Evolutionary conservation across 1,140 invertebrate genomes (phyloP), one percentile per base, ranked within the genome.

Genomic region (Coptotermes formosanus): DNA sequence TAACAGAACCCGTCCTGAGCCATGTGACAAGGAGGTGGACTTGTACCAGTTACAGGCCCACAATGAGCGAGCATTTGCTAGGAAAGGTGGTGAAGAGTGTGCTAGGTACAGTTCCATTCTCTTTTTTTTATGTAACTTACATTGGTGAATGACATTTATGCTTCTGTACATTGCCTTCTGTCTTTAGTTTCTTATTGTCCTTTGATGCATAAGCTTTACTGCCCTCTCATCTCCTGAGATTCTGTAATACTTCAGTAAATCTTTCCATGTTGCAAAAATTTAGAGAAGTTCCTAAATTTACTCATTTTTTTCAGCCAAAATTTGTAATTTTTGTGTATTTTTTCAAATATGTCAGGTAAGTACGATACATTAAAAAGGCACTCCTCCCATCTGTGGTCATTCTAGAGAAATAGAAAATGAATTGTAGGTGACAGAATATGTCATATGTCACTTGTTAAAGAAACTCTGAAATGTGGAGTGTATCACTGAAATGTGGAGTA

Each of bases 1-100:
- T 88, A 96, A 96, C 87, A 93, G 96, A 87, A 97, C 96, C 0
- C 92, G 94, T 81, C 95, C 95, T 1, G 93, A 95, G 87, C 94
- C 96, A 2, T 97, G 96, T 89, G 96, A 97, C 90, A 93, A 95
- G 89, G 93, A 96, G 88, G 90, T 94, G 84, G 90, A 91, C 87
- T 89, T 94, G 19, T 94, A 93, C 89, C 89, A 88, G 52, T 84
- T 90, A 55, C 44, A 82, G 55, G n/a, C 52, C 43, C 23, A 38
- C 9, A 52, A 30, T 88, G 88, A 89, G 81, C 87, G 89, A 89
- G 90, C 83, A 89, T 88, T 86, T 88, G 88, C 0, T 90, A 90
- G 89, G 88, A 87, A 32, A 88, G 89, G 85, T 82, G 87, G 52
- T 90, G 89, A 85, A 43, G 32, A 23, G 19, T 88, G 87, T 86